Evolutionary conservation across 1,140 invertebrate species (phyloP), one percentile per base, ranked within the genome.

Genomic region (Streblospio benedicti): DNA sequence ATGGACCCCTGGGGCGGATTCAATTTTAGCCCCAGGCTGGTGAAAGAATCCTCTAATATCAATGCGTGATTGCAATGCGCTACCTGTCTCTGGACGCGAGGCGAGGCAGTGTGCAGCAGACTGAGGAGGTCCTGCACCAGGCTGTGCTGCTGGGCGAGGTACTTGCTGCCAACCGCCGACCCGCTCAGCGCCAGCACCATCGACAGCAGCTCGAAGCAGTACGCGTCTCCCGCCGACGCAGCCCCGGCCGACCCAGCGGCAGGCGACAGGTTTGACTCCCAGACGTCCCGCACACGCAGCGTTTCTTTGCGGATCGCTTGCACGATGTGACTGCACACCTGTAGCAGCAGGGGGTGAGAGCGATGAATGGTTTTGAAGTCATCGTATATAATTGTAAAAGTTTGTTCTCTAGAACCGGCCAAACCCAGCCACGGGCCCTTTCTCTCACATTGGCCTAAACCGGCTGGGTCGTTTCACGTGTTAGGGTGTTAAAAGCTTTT

Each of bases 181-280:
- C 93, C 93, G 65, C 90, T 94, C n/a, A 97, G 76, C 0, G 94
- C 93, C 61, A 95, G 74, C 18, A 85, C 93, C 78, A 97, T 90
- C 0, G 91, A 95, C 5, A 97, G 78, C 89, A 97, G 93, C 80
- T 97, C 93, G 75, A 97, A 97, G 79, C 93, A 97, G 72, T 96
- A 97, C 6, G 90, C 91, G 79, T 97, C 93, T 2, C n/a, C n/a
- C n/a, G 86, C 78, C 16, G 76, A 71, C 63, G 74, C 61, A 95
- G 74, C 18, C 84, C 93, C 78, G 97, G 89, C 0, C 91, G 94
- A 5, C 97, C 78, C 89, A 97, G 93, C 80, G 97, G 93, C 75
- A 97, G 97, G 79, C 93, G 96, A 72, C 96, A 97, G 6, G 90
- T 91, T 79, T 97, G 93, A 2, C 71, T 94, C 91, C 91, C 92